Evolutionary conservation across 1,140 invertebrate species (phyloP).

Genomic region (Leptestheria dahalacensis): DNA sequence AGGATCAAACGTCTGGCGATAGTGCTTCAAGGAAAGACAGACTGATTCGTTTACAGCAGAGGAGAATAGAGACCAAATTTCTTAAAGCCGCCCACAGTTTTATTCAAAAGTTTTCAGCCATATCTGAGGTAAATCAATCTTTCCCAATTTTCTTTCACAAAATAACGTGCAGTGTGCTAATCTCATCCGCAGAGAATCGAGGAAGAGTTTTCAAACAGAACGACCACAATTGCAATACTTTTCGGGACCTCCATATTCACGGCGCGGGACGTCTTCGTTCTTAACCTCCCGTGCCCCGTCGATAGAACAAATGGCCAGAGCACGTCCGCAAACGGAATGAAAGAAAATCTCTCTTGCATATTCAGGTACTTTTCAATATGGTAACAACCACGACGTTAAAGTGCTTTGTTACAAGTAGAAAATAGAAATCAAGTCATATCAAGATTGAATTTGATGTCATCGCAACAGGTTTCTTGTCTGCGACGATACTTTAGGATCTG

Average conservation of each 20-base stretch:
- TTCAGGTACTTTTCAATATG: slow-evolving; percentile 3
- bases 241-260: slow-evolving; percentile 13
- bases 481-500: neutral
- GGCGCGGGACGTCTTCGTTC: slow-evolving; percentile 6
- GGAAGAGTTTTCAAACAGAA: neutral
- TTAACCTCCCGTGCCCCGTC: neutral
- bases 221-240: slow-evolving; percentile 7
- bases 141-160: neutral
- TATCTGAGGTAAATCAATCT: neutral
- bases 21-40: no score
- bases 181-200: neutral
- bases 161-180: neutral
- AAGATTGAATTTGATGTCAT: neutral
- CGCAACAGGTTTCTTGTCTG: neutral
- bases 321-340: neutral
- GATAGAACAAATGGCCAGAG: neutral
- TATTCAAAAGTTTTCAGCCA: neutral
- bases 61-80: neutral
- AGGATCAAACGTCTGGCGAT: neutral
- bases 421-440: neutral
- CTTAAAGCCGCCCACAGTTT: neutral
- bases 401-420: neutral
- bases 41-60: neutral
- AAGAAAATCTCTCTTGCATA: neutral
- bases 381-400: neutral